A percentile compares a stretch with the other conserved stretches of the same genome.
Conservation (phyloP, 2,113 vertebrate species). For the Rhagologus leucostigma region DNA sequence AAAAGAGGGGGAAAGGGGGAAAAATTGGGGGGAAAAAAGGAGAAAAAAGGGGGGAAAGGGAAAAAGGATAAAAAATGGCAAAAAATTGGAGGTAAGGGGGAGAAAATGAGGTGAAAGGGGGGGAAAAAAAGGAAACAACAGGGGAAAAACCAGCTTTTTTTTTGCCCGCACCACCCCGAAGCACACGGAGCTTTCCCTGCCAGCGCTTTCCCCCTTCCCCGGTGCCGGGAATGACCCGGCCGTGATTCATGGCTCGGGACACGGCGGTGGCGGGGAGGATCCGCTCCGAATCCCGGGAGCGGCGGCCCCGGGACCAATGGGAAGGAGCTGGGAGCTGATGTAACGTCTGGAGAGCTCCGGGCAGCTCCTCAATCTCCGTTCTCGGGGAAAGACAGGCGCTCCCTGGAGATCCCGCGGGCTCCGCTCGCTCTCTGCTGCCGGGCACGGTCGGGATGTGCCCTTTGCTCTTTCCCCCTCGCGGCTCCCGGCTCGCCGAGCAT, state of each 20-base stretch:
- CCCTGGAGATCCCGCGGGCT: not conserved
- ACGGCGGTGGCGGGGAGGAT: too few species aligned
- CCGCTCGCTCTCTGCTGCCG: not conserved
- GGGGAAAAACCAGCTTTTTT: not conserved
- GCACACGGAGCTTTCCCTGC: rapidly evolving
- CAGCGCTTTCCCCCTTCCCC: not conserved
- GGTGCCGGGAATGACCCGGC: not conserved
- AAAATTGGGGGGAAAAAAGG: too few species aligned
- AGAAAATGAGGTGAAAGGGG: not conserved
- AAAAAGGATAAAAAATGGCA: not conserved
- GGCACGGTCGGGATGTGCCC: not conserved
- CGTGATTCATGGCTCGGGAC: not conserved
- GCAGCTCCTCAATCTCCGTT: too few species aligned
- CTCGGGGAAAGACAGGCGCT: too few species aligned
- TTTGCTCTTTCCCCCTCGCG: not conserved
- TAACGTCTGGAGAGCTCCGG: conserved; percentile 54
- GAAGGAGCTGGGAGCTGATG: not conserved
- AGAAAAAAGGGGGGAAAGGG: not conserved
- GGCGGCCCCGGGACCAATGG: not conserved
- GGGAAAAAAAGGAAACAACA: rapidly evolving
- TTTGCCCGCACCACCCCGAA: not conserved
- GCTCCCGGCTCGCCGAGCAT: too few species aligned
- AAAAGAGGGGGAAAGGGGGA: not conserved
- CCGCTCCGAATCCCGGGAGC: not conserved
- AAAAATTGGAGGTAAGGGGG: too few species aligned